phyloP scores from a whole-genome alignment of 2,797 vertebrate genomes.

The Myiotriccus ornatus region DNA sequence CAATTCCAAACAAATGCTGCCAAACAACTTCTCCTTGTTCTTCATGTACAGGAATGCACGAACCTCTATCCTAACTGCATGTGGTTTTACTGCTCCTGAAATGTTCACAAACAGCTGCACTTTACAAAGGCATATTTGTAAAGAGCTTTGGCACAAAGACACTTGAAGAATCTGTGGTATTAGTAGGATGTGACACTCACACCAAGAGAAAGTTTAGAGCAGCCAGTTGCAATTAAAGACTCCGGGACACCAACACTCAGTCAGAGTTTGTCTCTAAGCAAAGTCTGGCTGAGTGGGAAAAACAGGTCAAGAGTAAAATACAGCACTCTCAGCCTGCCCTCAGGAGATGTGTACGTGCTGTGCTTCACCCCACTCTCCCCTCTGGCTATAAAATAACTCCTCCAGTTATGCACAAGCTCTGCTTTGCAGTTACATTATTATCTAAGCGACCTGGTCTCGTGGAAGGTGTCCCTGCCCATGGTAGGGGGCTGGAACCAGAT shows the following conservation, averaged over 20 bases:
- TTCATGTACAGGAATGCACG: accelerated
- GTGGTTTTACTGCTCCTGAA: not conserved
- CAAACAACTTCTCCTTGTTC: not conserved
- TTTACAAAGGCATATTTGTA: not conserved
- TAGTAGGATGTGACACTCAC: not conserved
- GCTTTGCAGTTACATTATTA: not conserved
- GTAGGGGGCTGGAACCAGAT: not conserved
- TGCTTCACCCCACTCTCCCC: not conserved
- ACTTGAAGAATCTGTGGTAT: not conserved
- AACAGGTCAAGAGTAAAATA: not conserved
- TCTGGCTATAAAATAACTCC: not conserved
- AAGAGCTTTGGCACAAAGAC: not conserved
- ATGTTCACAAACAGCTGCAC: not conserved
- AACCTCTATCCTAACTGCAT: not conserved
- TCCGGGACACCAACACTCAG: not conserved
- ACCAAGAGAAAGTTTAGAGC: not conserved
- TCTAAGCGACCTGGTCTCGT: not conserved
- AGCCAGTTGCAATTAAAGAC: not conserved
- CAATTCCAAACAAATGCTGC: not conserved
- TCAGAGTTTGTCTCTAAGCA: not conserved
- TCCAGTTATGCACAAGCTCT: not conserved
- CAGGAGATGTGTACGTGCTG: not conserved
- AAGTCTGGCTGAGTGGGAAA: not conserved
- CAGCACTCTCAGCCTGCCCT: not conserved
- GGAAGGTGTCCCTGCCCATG: not conserved